These are phyloP conservation scores for Plagodis pulveraria DNA, from an alignment of 2,888 invertebrate genomes.

Conservation along the genomic window DNA sequence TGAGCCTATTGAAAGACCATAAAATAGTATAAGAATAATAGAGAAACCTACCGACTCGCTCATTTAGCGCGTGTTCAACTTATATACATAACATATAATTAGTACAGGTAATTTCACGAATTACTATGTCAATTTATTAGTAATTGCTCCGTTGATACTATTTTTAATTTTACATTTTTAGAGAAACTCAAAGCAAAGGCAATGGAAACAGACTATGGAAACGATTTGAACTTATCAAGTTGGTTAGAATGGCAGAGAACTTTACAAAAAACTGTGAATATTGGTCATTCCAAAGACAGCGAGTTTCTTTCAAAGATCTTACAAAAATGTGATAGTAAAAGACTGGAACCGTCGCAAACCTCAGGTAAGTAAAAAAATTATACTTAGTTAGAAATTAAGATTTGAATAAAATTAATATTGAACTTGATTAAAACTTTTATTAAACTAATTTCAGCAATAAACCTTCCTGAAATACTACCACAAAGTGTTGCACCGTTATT, in stretches of 20 bases:
- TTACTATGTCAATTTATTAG: too few relatives aligned
- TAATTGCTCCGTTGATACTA: too few relatives aligned
- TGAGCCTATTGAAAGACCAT: too few relatives aligned
- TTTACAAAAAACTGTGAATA: constrained; percentile 69
- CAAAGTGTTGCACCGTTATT: constrained; percentile 41
- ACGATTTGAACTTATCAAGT: constrained; percentile 54
- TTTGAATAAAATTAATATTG: neutral
- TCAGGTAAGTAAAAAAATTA: constrained; percentile 8
- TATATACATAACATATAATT: too few relatives aligned
- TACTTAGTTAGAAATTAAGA: neutral
- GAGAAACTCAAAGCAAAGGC: constrained; percentile 14
- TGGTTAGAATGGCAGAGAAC: constrained; percentile 80
- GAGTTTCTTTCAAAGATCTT: constrained; percentile 74
- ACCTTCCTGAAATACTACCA: constrained; percentile 8
- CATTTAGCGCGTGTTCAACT: too few relatives aligned
- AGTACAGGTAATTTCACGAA: too few relatives aligned
- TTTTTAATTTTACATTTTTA: constrained; percentile 3
- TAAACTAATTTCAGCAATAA: constrained; percentile 5
- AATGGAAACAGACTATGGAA: constrained; percentile 46
- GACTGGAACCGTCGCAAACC: constrained; percentile 68
- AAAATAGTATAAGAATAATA: too few relatives aligned
- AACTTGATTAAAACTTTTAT: neutral
- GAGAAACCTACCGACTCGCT: too few relatives aligned
- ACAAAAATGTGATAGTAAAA: constrained; percentile 76
- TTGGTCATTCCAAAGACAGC: constrained; percentile 76